phyloP scores from a whole-genome alignment of 2,888 invertebrate genomes.

The Clistopyga incitator region DNA sequence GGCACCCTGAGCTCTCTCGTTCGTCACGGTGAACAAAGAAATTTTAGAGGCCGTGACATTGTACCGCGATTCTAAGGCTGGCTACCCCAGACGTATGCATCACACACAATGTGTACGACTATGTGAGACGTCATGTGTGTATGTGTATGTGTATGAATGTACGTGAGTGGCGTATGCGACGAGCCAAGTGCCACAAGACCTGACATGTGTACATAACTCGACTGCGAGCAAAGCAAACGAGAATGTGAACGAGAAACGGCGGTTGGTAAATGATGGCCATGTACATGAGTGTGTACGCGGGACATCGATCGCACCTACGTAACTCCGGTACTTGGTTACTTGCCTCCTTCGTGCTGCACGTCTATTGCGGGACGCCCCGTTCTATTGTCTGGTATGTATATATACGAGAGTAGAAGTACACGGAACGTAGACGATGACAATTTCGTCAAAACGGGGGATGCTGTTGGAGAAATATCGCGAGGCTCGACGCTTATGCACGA shows the following conservation, averaged over 20 bases:
- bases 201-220: slow-evolving; percentile 8
- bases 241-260: slow-evolving; percentile 63
- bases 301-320: slow-evolving; percentile 78
- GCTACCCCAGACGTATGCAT: slow-evolving; percentile 3
- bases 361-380: slow-evolving; percentile 65
- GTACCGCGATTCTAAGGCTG: slow-evolving; percentile 63
- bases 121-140: not conserved
- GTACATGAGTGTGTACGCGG: slow-evolving; percentile 66
- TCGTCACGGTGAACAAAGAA: slow-evolving; percentile 40
- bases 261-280: slow-evolving; percentile 52
- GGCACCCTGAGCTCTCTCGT: slow-evolving; percentile 16
- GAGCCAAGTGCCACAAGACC: not conserved
- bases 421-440: slow-evolving; percentile 17
- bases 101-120: not conserved
- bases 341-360: slow-evolving; percentile 34
- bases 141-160: not conserved
- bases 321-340: slow-evolving; percentile 38
- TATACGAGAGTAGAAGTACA: not conserved
- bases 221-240: slow-evolving; percentile 42
- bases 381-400: slow-evolving; percentile 30
- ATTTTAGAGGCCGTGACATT: slow-evolving; percentile 74
- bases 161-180: slow-evolving; percentile 36
- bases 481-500: slow-evolving; percentile 39
- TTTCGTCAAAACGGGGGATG: slow-evolving; percentile 54
- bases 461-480: slow-evolving; percentile 13